Evolutionary conservation across 2,113 vertebrate species (phyloP).

Genomic region (Epinephelus moara): DNA sequence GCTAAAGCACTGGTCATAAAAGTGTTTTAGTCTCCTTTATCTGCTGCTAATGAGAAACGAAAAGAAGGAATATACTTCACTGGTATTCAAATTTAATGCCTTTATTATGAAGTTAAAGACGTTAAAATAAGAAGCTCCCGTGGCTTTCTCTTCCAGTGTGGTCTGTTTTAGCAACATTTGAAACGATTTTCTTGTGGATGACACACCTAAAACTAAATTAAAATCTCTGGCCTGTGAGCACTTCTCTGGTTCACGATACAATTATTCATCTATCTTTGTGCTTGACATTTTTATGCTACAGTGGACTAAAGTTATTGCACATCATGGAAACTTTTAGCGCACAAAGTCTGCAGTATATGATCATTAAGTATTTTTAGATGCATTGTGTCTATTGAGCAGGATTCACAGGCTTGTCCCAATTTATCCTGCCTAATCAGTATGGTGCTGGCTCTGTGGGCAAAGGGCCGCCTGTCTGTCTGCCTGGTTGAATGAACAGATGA

Average conservation of each 20-base stretch:
- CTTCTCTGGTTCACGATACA: neutral
- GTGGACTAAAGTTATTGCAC: conserved; percentile 9
- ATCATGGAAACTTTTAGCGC: conserved; percentile 25
- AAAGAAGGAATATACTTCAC: neutral
- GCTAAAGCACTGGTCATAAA: neutral
- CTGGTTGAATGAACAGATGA: conserved; percentile 62
- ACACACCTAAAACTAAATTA: neutral
- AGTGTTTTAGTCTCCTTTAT: neutral
- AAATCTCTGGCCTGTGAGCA: conserved; percentile 4
- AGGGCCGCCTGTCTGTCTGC: conserved; percentile 67
- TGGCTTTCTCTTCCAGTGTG: conserved; percentile 4
- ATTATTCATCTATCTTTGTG: neutral
- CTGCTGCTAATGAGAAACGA: neutral
- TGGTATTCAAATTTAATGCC: conserved; percentile 14
- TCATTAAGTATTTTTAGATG: conserved; percentile 70
- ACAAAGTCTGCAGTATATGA: conserved; percentile 15
- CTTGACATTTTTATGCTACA: neutral
- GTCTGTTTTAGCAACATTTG: neutral
- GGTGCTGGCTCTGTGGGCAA: conserved; percentile 57
- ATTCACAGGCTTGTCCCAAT: conserved; percentile 45
- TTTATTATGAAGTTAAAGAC: conserved; percentile 22
- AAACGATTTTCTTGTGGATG: conserved; percentile 11
- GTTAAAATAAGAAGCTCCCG: neutral
- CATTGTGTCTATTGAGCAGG: conserved; percentile 48
- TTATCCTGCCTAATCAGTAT: conserved; percentile 64